These are phyloP conservation scores for Aleiodes leptofemur DNA, from an alignment of 2,888 invertebrate genomes.

Conservation along the genomic window DNA sequence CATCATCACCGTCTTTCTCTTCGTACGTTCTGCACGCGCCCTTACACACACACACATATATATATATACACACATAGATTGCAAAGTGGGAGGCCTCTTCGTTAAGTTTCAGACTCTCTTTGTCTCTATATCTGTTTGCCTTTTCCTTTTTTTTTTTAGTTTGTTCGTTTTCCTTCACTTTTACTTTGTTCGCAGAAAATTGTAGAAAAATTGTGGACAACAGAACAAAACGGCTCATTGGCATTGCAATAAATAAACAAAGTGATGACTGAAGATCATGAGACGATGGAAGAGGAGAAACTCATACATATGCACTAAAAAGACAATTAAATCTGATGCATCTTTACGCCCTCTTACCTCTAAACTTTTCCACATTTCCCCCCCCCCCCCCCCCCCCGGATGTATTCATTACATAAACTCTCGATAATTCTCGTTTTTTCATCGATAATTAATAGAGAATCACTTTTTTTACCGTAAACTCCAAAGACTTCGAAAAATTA, in stretches of 20 bases:
- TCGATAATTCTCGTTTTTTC: background rate
- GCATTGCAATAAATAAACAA: constrained; percentile 44
- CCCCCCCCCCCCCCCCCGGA: constrained; percentile 12
- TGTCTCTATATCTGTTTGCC: constrained; percentile 17
- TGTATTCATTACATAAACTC: constrained; percentile 9
- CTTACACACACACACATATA: background rate
- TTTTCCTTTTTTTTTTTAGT: background rate
- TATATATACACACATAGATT: too few species aligned
- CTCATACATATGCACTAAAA: background rate
- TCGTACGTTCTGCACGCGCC: constrained; percentile 6
- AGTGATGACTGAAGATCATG: constrained; percentile 36
- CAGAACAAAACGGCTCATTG: constrained; percentile 13
- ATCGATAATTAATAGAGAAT: constrained; percentile 3
- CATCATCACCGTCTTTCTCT: constrained; percentile 31
- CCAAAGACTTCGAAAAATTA: too few species aligned
- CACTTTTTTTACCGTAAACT: background rate
- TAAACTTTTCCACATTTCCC: constrained; percentile 11
- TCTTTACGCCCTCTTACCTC: constrained; percentile 9
- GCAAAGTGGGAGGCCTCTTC: background rate
- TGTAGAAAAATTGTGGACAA: background rate
- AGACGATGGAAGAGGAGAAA: background rate
- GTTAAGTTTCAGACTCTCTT: constrained; percentile 27
- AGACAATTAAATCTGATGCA: background rate
- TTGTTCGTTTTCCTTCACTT: background rate
- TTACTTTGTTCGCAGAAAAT: background rate